These are phyloP conservation scores for Heliocidaris tuberculata DNA, from an alignment of 35 echinoderm and acorn worm species.

Conservation along the genomic window DNA sequence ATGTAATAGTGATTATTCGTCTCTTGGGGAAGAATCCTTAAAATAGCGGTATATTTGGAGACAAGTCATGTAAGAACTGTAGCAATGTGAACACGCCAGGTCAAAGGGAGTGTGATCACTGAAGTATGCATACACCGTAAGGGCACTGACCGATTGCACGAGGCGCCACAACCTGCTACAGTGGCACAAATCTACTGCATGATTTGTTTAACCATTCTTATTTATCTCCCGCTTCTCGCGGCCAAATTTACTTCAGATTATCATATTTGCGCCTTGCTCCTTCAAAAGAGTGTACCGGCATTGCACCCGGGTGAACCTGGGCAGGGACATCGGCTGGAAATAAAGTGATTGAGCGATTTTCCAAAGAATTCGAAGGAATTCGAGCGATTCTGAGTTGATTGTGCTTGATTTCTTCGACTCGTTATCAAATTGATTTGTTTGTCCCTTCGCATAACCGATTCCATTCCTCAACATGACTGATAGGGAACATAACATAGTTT, in stretches of 20 bases:
- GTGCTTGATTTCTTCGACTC: conserved; percentile 2
- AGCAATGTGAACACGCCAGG: neutral
- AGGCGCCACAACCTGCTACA: neutral
- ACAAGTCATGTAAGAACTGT: neutral
- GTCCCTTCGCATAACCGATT: neutral
- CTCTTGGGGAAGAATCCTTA: no score
- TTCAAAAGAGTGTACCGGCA: neutral
- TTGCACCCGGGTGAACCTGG: neutral
- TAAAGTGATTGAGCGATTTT: neutral
- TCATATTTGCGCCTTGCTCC: neutral
- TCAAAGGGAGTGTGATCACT: neutral
- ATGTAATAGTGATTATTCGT: no score
- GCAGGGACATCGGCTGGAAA: neutral
- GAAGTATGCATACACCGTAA: neutral
- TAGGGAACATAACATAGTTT: neutral
- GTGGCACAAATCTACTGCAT: neutral
- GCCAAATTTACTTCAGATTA: neutral
- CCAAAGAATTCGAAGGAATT: neutral
- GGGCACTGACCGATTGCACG: neutral
- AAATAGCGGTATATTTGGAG: no score
- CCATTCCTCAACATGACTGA: neutral
- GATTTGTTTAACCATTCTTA: conserved; percentile 3
- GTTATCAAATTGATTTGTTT: conserved; percentile 12
- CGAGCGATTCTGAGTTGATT: neutral
- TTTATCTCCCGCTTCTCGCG: neutral